A percentile compares a stretch with the other conserved stretches of the same genome.
phyloP scores from a whole-genome alignment of 2,888 invertebrate genomes.

The Plagodis dolabraria region DNA sequence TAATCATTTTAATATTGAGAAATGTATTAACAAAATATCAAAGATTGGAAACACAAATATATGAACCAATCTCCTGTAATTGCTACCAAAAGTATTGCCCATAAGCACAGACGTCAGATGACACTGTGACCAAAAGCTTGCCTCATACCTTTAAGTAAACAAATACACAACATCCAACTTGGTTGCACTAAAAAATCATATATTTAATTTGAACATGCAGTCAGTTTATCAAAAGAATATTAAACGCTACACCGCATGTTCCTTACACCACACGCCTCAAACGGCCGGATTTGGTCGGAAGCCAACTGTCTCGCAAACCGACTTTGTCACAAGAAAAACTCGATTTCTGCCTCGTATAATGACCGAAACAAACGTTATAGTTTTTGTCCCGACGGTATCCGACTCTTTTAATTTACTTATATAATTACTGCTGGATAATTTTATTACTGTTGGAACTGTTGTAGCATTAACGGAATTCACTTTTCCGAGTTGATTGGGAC shows the following conservation, averaged over 20 bases:
- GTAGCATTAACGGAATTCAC: conserved; percentile 13
- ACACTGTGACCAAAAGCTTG: too few relatives aligned
- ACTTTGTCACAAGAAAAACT: conserved; percentile 64
- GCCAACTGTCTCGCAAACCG: conserved; percentile 59
- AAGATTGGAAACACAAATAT: too few relatives aligned
- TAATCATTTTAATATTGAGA: too few relatives aligned
- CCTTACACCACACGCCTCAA: conserved; percentile 28
- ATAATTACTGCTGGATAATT: conserved; percentile 35
- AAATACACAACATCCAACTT: background rate
- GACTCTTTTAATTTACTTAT: conserved; percentile 32
- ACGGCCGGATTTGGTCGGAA: conserved; percentile 50
- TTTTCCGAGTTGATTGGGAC: conserved; percentile 28
- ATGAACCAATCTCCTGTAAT: too few relatives aligned
- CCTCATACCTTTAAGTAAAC: too few relatives aligned
- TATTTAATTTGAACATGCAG: background rate
- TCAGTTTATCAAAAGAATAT: background rate
- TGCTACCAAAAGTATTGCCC: too few relatives aligned
- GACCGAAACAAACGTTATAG: conserved; percentile 59
- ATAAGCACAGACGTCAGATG: too few relatives aligned
- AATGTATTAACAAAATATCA: too few relatives aligned
- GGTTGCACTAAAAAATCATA: background rate
- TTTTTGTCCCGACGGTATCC: conserved; percentile 45
- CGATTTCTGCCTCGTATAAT: conserved; percentile 66
- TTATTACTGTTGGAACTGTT: conserved; percentile 26
- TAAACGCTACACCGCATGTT: background rate